Percentiles rank a stretch among this genome's conserved stretches.
Evolutionary conservation across 1,140 invertebrate genomes (phyloP).

Genomic region (Papilio xuthus): DNA sequence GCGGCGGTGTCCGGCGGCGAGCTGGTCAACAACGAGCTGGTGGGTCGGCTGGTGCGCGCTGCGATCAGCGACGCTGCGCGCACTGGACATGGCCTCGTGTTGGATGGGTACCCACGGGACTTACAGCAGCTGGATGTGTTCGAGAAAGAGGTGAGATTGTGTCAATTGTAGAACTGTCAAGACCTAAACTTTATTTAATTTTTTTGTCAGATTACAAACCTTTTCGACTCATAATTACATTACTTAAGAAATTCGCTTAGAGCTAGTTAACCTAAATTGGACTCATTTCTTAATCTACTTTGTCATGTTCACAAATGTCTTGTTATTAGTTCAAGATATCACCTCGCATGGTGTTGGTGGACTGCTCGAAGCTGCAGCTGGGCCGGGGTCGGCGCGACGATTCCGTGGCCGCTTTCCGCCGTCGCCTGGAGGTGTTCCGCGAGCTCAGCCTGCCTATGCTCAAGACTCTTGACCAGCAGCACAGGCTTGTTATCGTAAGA

Average conservation of each 20-base stretch:
- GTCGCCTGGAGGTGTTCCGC: slow-evolving; percentile 91
- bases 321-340: slow-evolving; percentile 86
- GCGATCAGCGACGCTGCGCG: slow-evolving; percentile 75
- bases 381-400: slow-evolving; percentile 91
- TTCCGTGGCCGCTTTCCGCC: slow-evolving; percentile 90
- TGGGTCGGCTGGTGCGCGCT: slow-evolving; percentile 85
- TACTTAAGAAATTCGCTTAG: too few relatives aligned
- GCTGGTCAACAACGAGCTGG: slow-evolving; percentile 87
- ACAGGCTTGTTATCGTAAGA: slow-evolving; percentile 90
- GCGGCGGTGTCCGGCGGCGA: slow-evolving; percentile 90
- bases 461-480: slow-evolving; percentile 90
- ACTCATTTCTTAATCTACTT: neutral
- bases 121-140: slow-evolving; percentile 92
- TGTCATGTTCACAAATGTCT: neutral
- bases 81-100: slow-evolving; percentile 86
- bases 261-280: too few relatives aligned
- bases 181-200: too few relatives aligned
- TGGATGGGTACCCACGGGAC: slow-evolving; percentile 95
- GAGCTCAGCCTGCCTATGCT: slow-evolving; percentile 93
- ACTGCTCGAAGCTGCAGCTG: slow-evolving; percentile 93
- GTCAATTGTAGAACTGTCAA: too few relatives aligned
- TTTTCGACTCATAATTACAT: too few relatives aligned
- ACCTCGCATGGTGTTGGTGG: slow-evolving; percentile 89
- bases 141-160: slow-evolving; percentile 87
- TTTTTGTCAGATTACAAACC: too few relatives aligned